Base-by-base conservation (phyloP, 2,113 vertebrate species). In the Falco punctatus region DNA sequence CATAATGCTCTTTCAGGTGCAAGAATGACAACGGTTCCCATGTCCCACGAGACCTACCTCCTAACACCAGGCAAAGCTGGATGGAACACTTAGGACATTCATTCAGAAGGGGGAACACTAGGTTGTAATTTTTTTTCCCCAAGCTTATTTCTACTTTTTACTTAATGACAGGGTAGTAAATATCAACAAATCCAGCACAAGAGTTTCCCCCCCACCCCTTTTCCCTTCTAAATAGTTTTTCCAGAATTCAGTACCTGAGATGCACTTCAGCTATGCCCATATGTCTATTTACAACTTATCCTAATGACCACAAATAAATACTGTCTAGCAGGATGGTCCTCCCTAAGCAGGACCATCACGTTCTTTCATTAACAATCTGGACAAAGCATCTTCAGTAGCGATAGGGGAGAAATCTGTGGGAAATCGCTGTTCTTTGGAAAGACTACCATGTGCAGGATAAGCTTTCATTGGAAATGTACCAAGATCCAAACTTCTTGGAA, bases 11-110 rank as follows among this genome's bases (percentile, higher is more conserved):
- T 38, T 86, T 94, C 82, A 96, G 94, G 96, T 96, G 86, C 94
- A 93, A 79, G 65, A 94, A 94, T n/a, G 65, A 62, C 80, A 96
- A 92, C 81, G 89, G 81, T 95, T 97, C 94, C 90, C 95, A 95
- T 0, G 5, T 96, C 87, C 78, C 84, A 52, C 0, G 1, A 90
- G 94, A 96, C 17, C 64, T 94, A 32, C 54, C 69, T 80, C 77
- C 91, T 92, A 81, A 84, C 86, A 92, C 54, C 28, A 88, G 22
- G 72, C 57, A 65, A 85, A 71, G 81, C 11, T 86, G 70, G 65
- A 84, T 59, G 42, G 48, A 94, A 84, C 2, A 5, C 57, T 71
- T 30, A 22, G 18, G 48, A 70, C 35, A 52, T 52, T 64, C 8
- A 59, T 71, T 81, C 81, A 92, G 26, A 86, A 66, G 20, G 11